Evolutionary conservation across 2,888 invertebrate species (phyloP).

Genomic region (Melinaea menophilus): DNA sequence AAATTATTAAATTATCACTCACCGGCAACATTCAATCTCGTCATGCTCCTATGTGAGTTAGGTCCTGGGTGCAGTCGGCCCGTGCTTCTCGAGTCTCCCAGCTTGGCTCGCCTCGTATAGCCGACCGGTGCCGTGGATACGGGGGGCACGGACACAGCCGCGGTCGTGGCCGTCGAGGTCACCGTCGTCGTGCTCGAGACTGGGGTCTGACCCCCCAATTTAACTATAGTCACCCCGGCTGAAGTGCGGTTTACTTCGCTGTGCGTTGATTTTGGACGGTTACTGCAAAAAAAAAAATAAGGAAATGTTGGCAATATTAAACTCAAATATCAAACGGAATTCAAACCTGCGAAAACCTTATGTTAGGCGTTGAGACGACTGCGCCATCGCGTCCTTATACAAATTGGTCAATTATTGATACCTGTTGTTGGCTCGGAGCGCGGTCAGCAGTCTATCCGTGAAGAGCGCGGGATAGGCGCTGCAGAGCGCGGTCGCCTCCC

Average conservation of each 20-base stretch:
- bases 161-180: conserved; percentile 32
- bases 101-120: conserved; percentile 80
- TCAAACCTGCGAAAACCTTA: too few relatives aligned
- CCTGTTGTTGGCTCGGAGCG: conserved; percentile 82
- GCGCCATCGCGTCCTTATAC: too few relatives aligned
- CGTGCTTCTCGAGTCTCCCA: conserved; percentile 87
- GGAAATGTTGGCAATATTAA: too few relatives aligned
- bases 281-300: conserved; percentile 36
- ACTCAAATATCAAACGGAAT: too few relatives aligned
- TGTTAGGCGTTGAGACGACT: too few relatives aligned
- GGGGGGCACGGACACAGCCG: conserved; percentile 51
- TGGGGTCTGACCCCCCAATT: conserved; percentile 74
- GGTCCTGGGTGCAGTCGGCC: conserved; percentile 84
- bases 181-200: conserved; percentile 27
- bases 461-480: conserved; percentile 89
- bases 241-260: conserved; percentile 84
- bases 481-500: conserved; percentile 89
- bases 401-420: conserved; percentile 21
- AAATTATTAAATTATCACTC: too few relatives aligned
- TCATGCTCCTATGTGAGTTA: conserved; percentile 87
- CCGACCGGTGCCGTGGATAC: conserved; percentile 41
- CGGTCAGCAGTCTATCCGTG: conserved; percentile 86
- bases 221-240: conserved; percentile 88
- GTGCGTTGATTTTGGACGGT: conserved; percentile 60
- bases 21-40: conserved; percentile 85